Evolutionary conservation across 1,140 invertebrate species (phyloP).

Genomic region (Condylostylus longicornis): DNA sequence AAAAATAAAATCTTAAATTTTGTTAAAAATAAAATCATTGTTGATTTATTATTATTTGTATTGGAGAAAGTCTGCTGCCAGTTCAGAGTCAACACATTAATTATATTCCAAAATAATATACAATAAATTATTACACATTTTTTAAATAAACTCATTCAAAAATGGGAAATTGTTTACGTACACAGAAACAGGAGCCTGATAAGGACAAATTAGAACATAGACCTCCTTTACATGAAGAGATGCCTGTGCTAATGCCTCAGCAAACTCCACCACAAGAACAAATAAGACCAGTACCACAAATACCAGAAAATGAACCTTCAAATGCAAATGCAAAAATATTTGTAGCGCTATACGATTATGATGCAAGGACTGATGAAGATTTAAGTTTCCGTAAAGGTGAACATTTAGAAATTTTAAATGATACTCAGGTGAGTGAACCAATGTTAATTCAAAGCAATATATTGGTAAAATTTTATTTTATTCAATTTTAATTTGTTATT

Average conservation of each 20-base stretch:
- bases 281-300: slow-evolving; percentile 32
- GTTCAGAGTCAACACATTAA: no score
- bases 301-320: slow-evolving; percentile 45
- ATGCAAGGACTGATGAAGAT: slow-evolving; percentile 96
- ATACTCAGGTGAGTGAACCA: slow-evolving; percentile 55
- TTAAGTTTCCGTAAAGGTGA: slow-evolving; percentile 96
- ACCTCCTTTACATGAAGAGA: slow-evolving; percentile 21
- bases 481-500: no score
- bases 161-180: slow-evolving; percentile 31
- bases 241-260: slow-evolving; percentile 17
- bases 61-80: no score
- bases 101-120: no score
- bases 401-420: slow-evolving; percentile 94
- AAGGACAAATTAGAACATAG: slow-evolving; percentile 17
- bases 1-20: no score
- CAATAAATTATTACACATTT: no score
- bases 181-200: slow-evolving; percentile 25
- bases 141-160: slow-evolving; percentile 4
- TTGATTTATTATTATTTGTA: no score
- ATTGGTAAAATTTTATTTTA: no score
- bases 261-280: slow-evolving; percentile 27
- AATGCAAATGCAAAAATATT: slow-evolving; percentile 71
- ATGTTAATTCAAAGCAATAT: no score
- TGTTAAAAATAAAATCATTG: no score
- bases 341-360: slow-evolving; percentile 96